phyloP scores from a whole-genome alignment of 2,888 invertebrate genomes.

The Pinctada fucata region DNA sequence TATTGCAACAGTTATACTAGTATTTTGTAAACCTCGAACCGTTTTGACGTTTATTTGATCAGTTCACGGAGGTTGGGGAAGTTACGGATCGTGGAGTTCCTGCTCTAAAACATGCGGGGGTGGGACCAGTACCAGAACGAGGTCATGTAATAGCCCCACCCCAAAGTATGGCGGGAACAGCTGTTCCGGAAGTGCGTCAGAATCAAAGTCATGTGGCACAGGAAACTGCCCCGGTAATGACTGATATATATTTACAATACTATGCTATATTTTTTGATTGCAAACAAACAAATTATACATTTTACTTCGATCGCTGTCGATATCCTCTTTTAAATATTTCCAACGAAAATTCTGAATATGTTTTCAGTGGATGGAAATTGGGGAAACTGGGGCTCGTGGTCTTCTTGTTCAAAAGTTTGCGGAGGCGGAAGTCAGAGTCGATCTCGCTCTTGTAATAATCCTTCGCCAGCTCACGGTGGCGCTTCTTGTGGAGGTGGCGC shows the following conservation, averaged over 20 bases:
- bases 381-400: constrained; percentile 60
- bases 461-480: constrained; percentile 40
- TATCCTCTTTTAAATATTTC: background rate
- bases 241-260: too few relatives aligned
- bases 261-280: background rate
- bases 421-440: constrained; percentile 50
- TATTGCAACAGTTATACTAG: too few relatives aligned
- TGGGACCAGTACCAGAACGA: constrained; percentile 6
- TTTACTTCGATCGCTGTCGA: background rate
- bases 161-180: constrained; percentile 15
- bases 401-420: constrained; percentile 61
- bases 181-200: background rate
- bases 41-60: background rate
- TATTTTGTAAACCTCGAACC: too few relatives aligned
- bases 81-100: constrained; percentile 19
- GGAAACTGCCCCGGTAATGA: constrained; percentile 15
- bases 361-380: constrained; percentile 64
- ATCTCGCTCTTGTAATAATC: constrained; percentile 41
- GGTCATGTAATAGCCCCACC: constrained; percentile 18
- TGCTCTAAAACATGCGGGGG: constrained; percentile 18
- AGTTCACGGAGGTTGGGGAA: constrained; percentile 34
- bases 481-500: constrained; percentile 32
- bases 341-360: background rate
- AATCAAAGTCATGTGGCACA: constrained; percentile 26
- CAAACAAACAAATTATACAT: background rate